Evolutionary conservation across 2,888 invertebrate species (phyloP).

Genomic region (Melanophora roralis): DNA sequence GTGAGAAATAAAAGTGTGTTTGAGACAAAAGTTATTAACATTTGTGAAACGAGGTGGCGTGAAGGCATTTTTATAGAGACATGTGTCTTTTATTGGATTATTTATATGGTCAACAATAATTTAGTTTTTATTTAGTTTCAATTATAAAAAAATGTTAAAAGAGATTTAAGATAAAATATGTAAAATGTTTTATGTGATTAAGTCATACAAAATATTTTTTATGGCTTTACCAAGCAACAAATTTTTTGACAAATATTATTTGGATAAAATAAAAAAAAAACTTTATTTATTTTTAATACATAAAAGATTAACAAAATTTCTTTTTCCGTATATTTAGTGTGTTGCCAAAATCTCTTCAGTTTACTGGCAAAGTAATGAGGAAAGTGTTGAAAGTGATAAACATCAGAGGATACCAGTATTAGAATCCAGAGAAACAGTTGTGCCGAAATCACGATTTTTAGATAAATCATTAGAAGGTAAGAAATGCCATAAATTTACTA

Average conservation of each 20-base stretch:
- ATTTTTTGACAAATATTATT: too few relatives aligned
- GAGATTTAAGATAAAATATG: too few relatives aligned
- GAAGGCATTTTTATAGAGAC: neutral
- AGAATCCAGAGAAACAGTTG: slow-evolving; percentile 86
- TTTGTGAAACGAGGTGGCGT: neutral
- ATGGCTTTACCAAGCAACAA: neutral
- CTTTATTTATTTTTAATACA: too few relatives aligned
- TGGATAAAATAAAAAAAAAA: too few relatives aligned
- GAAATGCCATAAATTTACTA: neutral
- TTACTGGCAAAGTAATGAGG: slow-evolving; percentile 92
- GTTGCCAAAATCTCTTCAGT: slow-evolving; percentile 91
- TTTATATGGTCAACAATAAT: neutral
- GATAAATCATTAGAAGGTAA: slow-evolving; percentile 74
- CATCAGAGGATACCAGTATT: slow-evolving; percentile 85
- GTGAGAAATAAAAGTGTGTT: neutral
- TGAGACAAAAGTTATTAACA: neutral
- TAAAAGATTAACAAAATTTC: too few relatives aligned
- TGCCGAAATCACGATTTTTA: slow-evolving; percentile 80
- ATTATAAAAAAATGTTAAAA: neutral
- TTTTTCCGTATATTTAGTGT: slow-evolving; percentile 79
- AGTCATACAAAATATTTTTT: too few relatives aligned
- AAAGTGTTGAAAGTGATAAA: slow-evolving; percentile 89
- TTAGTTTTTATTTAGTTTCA: neutral
- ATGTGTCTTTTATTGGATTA: neutral
- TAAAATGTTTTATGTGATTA: too few relatives aligned